A percentile compares a stretch with the other conserved stretches of the same genome.
Conservation (phyloP, 2,888 invertebrate species). For the Congeria kusceri region DNA sequence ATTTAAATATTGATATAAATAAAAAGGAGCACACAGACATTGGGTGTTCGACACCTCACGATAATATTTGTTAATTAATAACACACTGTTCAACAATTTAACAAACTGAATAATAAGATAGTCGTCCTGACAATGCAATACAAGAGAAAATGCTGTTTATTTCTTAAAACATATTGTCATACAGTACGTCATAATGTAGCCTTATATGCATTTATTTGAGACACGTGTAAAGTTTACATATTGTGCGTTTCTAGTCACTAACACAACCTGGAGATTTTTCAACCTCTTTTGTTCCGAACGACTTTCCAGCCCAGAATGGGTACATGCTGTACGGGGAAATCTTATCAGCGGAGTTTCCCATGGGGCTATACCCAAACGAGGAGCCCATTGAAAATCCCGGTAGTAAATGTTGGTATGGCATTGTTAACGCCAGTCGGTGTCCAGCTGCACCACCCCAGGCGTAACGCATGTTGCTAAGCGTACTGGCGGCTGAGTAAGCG, state of each 20-base stretch:
- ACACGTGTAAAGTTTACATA: not conserved
- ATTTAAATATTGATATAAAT: constrained; percentile 18
- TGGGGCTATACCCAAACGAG: constrained; percentile 70
- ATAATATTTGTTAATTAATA: not conserved
- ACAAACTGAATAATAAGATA: not conserved
- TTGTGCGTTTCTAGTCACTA: constrained; percentile 63
- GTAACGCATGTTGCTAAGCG: constrained; percentile 78
- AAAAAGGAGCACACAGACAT: not conserved
- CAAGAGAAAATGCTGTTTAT: not conserved
- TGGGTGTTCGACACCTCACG: too few relatives aligned
- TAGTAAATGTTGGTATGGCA: constrained; percentile 79
- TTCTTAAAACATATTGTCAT: constrained; percentile 12
- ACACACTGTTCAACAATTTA: not conserved
- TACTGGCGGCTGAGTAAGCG: constrained; percentile 73
- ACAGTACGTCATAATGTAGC: constrained; percentile 1
- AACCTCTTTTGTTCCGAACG: constrained; percentile 63
- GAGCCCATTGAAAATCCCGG: constrained; percentile 78
- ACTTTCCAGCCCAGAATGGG: constrained; percentile 76
- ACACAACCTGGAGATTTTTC: constrained; percentile 74
- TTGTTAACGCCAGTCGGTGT: constrained; percentile 74
- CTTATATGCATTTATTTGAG: not conserved
- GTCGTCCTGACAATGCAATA: constrained; percentile 9
- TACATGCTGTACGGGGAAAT: constrained; percentile 75
- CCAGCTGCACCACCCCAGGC: constrained; percentile 73
- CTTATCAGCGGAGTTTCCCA: constrained; percentile 67